Evolutionary conservation across 2,888 invertebrate species (phyloP), one percentile per base, ranked within the genome.

Genomic region (Euzetes globulus): DNA sequence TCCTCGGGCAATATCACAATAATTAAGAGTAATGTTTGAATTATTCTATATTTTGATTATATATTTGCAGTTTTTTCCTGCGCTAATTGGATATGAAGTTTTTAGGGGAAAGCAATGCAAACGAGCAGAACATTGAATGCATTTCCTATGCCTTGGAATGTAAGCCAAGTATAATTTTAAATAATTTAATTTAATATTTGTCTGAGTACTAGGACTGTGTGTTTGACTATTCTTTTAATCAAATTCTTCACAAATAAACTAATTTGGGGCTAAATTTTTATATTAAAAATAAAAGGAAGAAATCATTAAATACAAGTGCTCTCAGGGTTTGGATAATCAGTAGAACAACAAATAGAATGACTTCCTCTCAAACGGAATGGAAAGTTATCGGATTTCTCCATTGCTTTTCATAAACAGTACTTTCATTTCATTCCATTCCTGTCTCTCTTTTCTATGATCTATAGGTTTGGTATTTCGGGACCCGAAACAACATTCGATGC

Each of bases 1-100:
- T 17, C 68, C 68, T 68, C 37, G 6, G 68, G 68, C 41, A 37
- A 68, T 41, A 19, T 63, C 33, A 29, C 37, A 41, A 68, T 68
- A 68, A 68, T 68, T 68, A 68, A 68, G 68, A 33, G 41, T 41
- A 68, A 19, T 41, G 33, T 60, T 29, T 27, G 29, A 29, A 60
- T 22, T 25, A 58, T 58, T 25, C 22, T 4, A 58, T 58, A 58
- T 25, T 58, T 58, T 58, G 17, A 58, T 25, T 25, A 58, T 58
- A 15, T 58, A 58, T 58, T 22, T 58, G 7, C 6, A 13, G 22
- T 27, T 58, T 58, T 25, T 3, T 58, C 25, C 11, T n/a, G n/a
- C n/a, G 15, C 58, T 58, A 58, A 58, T 58, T 58, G 58, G 25
- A 58, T 58, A 25, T 27, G 58, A 58, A 58, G 25, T 58, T 58